A percentile compares a stretch with the other conserved stretches of the same genome.
phyloP scores from a whole-genome alignment of 2,888 invertebrate genomes.

The Nebria salina region DNA sequence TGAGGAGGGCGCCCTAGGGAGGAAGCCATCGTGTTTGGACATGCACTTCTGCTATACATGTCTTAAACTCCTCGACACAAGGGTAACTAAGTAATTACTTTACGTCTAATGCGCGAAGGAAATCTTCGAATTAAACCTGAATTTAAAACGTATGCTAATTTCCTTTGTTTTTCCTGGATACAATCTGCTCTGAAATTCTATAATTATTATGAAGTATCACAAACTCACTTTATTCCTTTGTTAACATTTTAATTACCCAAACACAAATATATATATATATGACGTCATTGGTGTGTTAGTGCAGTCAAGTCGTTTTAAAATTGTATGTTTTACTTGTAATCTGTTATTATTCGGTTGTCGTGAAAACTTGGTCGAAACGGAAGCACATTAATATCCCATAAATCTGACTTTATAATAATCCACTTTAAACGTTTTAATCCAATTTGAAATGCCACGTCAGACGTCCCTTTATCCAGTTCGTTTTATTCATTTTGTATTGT shows the following conservation, averaged over 20 bases:
- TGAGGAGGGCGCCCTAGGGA: neutral
- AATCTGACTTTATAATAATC: neutral
- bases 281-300: too few relatives aligned
- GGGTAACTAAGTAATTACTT: neutral
- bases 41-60: neutral
- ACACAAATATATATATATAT: too few relatives aligned
- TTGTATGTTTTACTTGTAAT: neutral
- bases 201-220: too few relatives aligned
- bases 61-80: neutral
- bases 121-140: neutral
- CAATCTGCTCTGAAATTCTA: neutral
- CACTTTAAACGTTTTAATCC: neutral
- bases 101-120: neutral
- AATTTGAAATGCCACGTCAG: neutral
- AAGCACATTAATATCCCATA: neutral
- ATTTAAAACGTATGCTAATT: neutral
- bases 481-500: neutral
- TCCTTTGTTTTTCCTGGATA: neutral
- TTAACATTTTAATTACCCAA: too few relatives aligned
- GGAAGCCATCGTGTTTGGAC: neutral
- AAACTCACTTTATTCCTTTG: too few relatives aligned
- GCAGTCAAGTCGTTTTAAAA: too few relatives aligned
- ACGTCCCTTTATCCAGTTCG: neutral
- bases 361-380: neutral
- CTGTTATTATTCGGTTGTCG: neutral